Conservation (phyloP, 1,140 invertebrate species). For the Drosophila punjabiensis region DNA sequence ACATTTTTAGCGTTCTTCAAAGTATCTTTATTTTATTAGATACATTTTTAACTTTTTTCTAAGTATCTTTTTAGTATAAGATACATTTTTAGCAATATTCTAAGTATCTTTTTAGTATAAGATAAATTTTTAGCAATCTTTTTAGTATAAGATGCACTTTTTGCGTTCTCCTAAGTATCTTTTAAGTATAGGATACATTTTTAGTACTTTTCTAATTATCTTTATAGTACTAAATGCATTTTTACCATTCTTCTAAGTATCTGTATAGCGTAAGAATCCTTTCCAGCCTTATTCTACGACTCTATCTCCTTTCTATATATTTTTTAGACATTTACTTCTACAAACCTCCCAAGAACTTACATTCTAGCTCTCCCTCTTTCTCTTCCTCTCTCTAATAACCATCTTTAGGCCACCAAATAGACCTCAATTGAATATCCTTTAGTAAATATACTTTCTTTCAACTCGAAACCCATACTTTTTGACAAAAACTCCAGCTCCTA, state of each 20-base stretch:
- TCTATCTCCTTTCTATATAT: neutral
- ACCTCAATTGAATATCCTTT: neutral
- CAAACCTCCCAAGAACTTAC: neutral
- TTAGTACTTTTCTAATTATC: neutral
- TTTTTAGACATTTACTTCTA: neutral
- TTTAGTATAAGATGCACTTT: neutral
- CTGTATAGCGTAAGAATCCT: neutral
- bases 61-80: neutral
- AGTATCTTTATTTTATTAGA: neutral
- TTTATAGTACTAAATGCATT: neutral
- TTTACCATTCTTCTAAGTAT: neutral
- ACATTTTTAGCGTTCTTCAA: neutral
- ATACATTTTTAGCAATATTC: neutral
- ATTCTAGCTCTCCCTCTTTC: too few relatives aligned
- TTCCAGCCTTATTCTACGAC: too few relatives aligned
- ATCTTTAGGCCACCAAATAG: neutral
- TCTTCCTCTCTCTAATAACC: neutral
- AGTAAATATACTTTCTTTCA: neutral
- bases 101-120: neutral
- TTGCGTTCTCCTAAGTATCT: neutral
- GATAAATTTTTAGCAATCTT: neutral
- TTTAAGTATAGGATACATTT: too few relatives aligned
- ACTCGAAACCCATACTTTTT: neutral
- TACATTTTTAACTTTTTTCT: accelerated
- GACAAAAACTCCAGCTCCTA: constrained; percentile 11